Percentiles rank a stretch among this genome's conserved stretches.
Conservation (phyloP, 2,113 vertebrate species). For the Phylloscopus whistleri region DNA sequence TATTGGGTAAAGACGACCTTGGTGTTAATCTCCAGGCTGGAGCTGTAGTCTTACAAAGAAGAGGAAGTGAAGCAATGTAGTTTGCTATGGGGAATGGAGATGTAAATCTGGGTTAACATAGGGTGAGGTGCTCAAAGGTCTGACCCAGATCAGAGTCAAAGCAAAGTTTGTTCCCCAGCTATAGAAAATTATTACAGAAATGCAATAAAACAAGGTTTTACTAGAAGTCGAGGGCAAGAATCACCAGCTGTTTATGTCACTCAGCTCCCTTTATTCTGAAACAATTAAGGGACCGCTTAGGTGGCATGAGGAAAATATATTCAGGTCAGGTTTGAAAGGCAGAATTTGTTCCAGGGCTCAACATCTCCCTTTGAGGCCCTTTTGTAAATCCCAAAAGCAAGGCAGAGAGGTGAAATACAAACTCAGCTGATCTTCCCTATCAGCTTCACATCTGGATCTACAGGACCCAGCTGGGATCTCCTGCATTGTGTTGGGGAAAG, state of each 20-base stretch:
- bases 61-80: not conserved
- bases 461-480: not conserved
- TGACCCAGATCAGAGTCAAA: not conserved
- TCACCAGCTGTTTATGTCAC: not conserved
- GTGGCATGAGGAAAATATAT: not conserved
- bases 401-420: not conserved
- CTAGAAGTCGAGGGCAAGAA: not conserved
- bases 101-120: not conserved
- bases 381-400: not conserved
- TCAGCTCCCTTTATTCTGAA: not conserved
- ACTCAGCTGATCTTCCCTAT: not conserved
- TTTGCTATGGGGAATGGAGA: not conserved
- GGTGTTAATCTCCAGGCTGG: not conserved
- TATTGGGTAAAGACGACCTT: not conserved
- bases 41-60: not conserved
- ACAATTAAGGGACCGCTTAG: not conserved
- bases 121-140: not conserved
- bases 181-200: not conserved
- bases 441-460: not conserved
- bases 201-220: not conserved
- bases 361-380: not conserved
- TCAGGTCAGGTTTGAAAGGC: not conserved
- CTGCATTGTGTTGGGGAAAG: not conserved
- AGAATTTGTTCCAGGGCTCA: not conserved
- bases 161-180: not conserved